Evolutionary conservation across 1,140 invertebrate genomes (phyloP), one percentile per base, ranked within the genome.

Genomic region (Mactra quadrangularis): DNA sequence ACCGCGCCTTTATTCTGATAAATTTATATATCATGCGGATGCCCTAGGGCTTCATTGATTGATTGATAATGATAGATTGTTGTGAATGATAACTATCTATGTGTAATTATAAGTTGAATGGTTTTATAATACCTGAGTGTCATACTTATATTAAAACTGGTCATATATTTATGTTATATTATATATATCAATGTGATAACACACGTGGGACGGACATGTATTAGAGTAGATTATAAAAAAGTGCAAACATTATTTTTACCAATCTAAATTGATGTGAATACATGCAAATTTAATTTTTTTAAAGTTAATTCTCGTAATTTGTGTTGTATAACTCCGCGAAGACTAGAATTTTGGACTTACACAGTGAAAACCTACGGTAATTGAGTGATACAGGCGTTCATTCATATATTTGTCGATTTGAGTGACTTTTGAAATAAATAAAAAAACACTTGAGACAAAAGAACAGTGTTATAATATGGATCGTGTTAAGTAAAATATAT

Each of bases 1-100:
- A 33, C 62, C 41, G 27, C 45, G 27, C 50, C 31, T 33, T 60
- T n/a, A n/a, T n/a, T 47, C 45, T 70, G 47, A 68, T 79, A 55
- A 55, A 79, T 79, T 78, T 66, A 66, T 55, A 53, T 41, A n/a
- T 52, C 77, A 62, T 47, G 15, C 38, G 38, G 75, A 62, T 53
- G 25, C 29, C 77, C 77, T 50, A 27, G n/a, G 33, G 77, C 41
- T 50, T 45, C 41, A 78, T 79, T 79, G 77, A 79, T 79, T 79
- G 77, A 79, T 79, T 79, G 64, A 79, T 79, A 79, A 70, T 79
- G 77, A 79, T 68, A 68, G 77, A 79, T 79, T 31, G 50, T 57
- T 31, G 17, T 17, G 22, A 35, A 33, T 66, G 77, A 79, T 79
- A 79, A 79, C 66, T 50, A 27, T 47, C 25, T 62, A 70, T 70